Evolutionary conservation across 2,797 vertebrate genomes (phyloP).

Genomic region (Gastrophryne carolinensis): DNA sequence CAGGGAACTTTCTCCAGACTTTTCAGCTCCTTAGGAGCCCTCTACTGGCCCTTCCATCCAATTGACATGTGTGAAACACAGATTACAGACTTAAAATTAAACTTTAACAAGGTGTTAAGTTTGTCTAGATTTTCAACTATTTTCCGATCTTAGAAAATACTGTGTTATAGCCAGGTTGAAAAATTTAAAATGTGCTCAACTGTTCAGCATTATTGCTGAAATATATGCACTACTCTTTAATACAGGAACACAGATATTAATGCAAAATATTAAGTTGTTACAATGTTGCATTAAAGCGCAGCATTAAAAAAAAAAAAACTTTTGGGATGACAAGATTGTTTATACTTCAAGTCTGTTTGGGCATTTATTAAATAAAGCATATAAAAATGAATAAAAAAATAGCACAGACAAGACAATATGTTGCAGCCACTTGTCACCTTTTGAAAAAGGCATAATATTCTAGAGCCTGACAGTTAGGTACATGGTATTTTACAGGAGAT

Average conservation of each 20-base stretch:
- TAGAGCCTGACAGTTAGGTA: neutral
- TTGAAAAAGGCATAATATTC: neutral
- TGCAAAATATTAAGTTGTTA: neutral
- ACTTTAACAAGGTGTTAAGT: neutral
- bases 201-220: neutral
- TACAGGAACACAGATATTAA: neutral
- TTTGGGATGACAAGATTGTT: neutral
- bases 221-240: neutral
- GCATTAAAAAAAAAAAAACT: neutral
- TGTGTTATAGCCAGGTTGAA: neutral
- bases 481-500: neutral
- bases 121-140: neutral
- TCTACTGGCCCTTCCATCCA: neutral
- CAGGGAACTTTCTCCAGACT: neutral
- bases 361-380: slow-evolving; percentile 56
- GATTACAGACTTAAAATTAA: neutral
- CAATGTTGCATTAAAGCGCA: neutral
- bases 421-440: slow-evolving; percentile 7
- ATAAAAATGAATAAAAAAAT: slow-evolving; percentile 47
- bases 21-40: neutral
- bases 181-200: slow-evolving; percentile 3
- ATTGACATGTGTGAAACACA: neutral
- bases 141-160: neutral
- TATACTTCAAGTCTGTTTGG: slow-evolving; percentile 16
- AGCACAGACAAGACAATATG: slow-evolving; percentile 50